Percentiles rank a stretch among this genome's conserved stretches.
Evolutionary conservation across 2,113 vertebrate species (phyloP).

Genomic region (Zootoca vivipara): DNA sequence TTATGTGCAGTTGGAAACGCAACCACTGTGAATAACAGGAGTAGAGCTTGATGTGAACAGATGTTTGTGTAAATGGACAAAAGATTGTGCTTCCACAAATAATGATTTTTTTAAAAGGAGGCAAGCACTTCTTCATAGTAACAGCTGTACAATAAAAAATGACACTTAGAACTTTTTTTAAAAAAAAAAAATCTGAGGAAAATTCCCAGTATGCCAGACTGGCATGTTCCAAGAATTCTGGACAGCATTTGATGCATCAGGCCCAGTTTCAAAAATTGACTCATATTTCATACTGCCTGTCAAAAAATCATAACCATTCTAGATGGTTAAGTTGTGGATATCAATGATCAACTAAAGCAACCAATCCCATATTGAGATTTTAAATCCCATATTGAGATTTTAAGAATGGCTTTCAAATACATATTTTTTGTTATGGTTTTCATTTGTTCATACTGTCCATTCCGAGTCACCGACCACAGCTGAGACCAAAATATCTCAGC

Average conservation of each 20-base stretch:
- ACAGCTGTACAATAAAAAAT: neutral
- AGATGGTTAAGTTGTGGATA: neutral
- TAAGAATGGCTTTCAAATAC: neutral
- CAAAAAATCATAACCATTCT: neutral
- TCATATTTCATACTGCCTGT: conserved; percentile 6
- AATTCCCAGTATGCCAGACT: neutral
- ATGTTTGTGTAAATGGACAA: neutral
- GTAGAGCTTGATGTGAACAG: neutral
- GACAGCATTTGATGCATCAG: neutral
- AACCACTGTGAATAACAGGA: neutral
- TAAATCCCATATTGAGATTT: neutral
- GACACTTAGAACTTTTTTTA: neutral
- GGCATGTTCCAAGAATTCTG: neutral
- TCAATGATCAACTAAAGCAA: neutral
- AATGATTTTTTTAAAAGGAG: neutral
- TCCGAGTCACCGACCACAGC: neutral
- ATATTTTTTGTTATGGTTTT: neutral
- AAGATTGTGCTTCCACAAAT: neutral
- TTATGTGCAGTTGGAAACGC: neutral
- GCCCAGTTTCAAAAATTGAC: neutral
- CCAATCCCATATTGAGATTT: neutral
- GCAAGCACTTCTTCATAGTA: neutral
- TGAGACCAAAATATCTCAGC: neutral
- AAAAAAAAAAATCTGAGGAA: neutral
- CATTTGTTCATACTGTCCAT: neutral